phyloP scores from a whole-genome alignment of 1,140 invertebrate genomes.

The Frieseomelitta varia region DNA sequence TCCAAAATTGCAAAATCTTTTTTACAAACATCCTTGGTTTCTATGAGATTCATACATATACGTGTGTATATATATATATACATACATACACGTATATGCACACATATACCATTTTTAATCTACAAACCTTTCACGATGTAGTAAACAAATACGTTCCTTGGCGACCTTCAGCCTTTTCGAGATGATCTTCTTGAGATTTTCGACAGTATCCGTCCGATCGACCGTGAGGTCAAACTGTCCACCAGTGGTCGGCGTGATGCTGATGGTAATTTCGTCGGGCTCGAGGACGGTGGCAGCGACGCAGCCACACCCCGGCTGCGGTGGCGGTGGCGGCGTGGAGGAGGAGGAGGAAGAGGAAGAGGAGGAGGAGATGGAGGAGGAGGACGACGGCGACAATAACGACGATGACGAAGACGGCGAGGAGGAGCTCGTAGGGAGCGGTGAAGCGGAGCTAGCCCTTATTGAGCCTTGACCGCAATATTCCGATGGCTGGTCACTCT shows the following conservation, averaged over 20 bases:
- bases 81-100: too few relatives aligned
- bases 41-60: background rate
- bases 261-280: constrained; percentile 88
- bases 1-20: background rate
- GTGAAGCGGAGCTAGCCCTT: constrained; percentile 43
- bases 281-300: constrained; percentile 73
- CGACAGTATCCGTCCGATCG: constrained; percentile 90
- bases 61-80: too few relatives aligned
- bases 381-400: constrained; percentile 10
- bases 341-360: background rate
- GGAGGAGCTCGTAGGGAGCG: constrained; percentile 35
- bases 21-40: background rate
- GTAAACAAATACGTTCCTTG: constrained; percentile 94
- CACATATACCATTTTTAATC: background rate
- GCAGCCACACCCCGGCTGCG: constrained; percentile 84
- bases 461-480: constrained; percentile 41
- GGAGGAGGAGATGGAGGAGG: constrained; percentile 14
- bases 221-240: constrained; percentile 93
- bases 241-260: constrained; percentile 94
- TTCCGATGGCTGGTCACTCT: constrained; percentile 20
- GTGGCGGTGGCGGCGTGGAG: constrained; percentile 56
- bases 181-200: constrained; percentile 94
- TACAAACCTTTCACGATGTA: constrained; percentile 93
- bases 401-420: constrained; percentile 43
- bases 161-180: constrained; percentile 95